Conservation (phyloP, 2,888 invertebrate genomes). For the Enchytraeus crypticus region DNA sequence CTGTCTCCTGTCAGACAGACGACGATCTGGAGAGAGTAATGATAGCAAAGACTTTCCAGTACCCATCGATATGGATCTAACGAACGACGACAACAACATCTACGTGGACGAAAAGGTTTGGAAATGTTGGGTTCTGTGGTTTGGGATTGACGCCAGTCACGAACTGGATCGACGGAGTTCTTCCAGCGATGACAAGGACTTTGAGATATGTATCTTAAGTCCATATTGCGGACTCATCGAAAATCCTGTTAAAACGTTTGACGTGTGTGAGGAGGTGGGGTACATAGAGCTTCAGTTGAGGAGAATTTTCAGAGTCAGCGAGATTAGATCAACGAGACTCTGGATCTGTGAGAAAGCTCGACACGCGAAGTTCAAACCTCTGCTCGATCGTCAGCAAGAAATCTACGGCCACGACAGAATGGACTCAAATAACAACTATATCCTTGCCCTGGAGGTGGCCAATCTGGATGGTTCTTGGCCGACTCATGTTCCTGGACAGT, state of each 20-base stretch:
- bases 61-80: conserved; percentile 16
- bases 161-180: conserved; percentile 27
- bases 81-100: conserved; percentile 27
- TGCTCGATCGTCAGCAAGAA: conserved; percentile 20
- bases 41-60: neutral
- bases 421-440: conserved; percentile 19
- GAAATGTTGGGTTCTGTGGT: conserved; percentile 31
- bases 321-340: conserved; percentile 16
- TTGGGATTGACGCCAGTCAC: conserved; percentile 26
- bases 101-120: conserved; percentile 32
- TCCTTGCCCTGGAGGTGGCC: conserved; percentile 23
- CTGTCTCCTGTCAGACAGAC: too few species aligned
- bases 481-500: conserved; percentile 19
- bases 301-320: conserved; percentile 20
- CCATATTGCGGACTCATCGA: conserved; percentile 23
- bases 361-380: conserved; percentile 15
- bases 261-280: conserved; percentile 22
- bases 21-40: too few species aligned
- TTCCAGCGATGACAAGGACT: conserved; percentile 28
- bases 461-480: conserved; percentile 22
- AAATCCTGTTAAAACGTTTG: conserved; percentile 24
- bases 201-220: conserved; percentile 25
- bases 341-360: conserved; percentile 25
- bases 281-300: conserved; percentile 25
- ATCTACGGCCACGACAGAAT: conserved; percentile 17